Conservation (phyloP, 1,140 invertebrate species). For the Lepidurus apus region DNA sequence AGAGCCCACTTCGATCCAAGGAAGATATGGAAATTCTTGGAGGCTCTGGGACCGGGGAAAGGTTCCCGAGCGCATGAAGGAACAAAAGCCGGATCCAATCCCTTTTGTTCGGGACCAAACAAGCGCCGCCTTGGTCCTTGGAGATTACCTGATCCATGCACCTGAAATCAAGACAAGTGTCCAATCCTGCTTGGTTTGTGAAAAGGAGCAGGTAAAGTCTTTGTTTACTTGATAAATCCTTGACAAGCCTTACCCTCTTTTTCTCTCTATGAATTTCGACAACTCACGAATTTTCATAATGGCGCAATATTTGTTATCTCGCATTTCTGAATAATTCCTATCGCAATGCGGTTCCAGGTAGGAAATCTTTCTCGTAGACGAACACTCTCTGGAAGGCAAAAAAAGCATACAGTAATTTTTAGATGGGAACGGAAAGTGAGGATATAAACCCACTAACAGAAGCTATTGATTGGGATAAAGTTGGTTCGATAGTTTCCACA, state of each 20-base stretch:
- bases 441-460: background rate
- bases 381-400: no score
- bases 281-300: no score
- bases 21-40: slow-evolving; percentile 15
- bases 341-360: no score
- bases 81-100: slow-evolving; percentile 14
- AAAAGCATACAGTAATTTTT: no score
- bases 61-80: background rate
- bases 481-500: background rate
- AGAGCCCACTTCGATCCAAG: background rate
- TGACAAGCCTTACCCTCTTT: background rate
- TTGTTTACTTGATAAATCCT: background rate
- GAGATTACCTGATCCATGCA: slow-evolving; percentile 17
- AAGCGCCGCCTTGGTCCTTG: slow-evolving; percentile 3
- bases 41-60: background rate
- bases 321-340: no score
- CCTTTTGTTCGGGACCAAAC: background rate
- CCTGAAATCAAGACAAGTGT: slow-evolving; percentile 10
- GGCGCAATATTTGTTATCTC: no score
- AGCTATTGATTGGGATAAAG: background rate
- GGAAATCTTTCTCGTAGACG: no score
- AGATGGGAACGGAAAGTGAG: no score
- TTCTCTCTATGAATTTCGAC: no score
- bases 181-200: background rate
- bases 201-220: background rate